Percentiles rank a stretch among this genome's conserved stretches.
Conservation (phyloP, 2,113 vertebrate species). For the Micronisus gabar region DNA sequence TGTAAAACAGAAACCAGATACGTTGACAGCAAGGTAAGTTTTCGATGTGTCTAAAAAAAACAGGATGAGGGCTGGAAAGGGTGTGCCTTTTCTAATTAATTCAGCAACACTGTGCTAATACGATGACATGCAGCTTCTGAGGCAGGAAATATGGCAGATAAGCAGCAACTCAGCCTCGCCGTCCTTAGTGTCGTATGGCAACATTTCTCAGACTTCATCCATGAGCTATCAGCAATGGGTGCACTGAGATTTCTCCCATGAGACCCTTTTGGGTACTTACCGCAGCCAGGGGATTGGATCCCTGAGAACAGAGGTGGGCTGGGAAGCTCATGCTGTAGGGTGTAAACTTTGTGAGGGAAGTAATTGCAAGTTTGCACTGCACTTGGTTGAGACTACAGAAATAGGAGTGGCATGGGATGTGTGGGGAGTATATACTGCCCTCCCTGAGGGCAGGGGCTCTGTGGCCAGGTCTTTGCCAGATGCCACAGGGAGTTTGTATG, state of each 20-base stretch:
- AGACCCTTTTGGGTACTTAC: neutral
- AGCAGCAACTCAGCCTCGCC: neutral
- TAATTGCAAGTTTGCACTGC: neutral
- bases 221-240: neutral
- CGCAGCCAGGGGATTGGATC: neutral
- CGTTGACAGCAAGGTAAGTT: neutral
- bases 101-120: neutral
- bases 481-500: neutral
- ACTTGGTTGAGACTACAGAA: neutral
- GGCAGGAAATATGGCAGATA: neutral
- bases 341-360: neutral
- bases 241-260: neutral
- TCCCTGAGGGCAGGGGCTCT: neutral
- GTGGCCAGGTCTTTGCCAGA: neutral
- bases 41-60: neutral
- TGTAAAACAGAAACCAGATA: conserved; percentile 2
- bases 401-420: accelerated
- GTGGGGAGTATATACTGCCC: accelerated
- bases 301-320: neutral
- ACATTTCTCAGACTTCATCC: neutral
- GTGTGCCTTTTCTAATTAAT: neutral
- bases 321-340: neutral
- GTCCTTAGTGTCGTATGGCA: accelerated
- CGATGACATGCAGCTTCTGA: neutral
- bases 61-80: neutral